Percentiles rank a stretch among this genome's conserved stretches.
Conservation (phyloP, 2,113 vertebrate species). For the Callochromis pleurospilus region DNA sequence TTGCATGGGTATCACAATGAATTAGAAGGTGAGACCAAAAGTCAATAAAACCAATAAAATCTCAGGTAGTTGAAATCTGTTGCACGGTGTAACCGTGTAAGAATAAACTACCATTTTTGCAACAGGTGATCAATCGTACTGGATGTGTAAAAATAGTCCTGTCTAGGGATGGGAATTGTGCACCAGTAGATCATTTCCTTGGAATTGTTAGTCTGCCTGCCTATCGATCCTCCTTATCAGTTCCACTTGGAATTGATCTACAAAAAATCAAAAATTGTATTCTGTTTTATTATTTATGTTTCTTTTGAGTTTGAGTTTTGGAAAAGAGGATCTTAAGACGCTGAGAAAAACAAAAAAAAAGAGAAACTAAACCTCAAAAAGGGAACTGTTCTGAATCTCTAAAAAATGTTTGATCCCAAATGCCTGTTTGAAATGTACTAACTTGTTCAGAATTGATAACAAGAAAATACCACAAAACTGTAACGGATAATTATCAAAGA, state of each 20-base stretch:
- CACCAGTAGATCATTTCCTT: not conserved
- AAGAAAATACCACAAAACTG: accelerated
- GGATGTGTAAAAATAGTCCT: too few relatives aligned
- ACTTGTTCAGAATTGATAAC: not conserved
- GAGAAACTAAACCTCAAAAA: not conserved
- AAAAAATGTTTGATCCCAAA: not conserved
- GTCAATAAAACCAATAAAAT: not conserved
- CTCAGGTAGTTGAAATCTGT: not conserved
- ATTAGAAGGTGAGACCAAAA: not conserved
- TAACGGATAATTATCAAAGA: accelerated
- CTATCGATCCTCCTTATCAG: not conserved
- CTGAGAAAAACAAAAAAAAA: not conserved
- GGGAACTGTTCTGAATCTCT: not conserved
- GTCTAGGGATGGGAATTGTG: not conserved
- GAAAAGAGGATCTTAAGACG: accelerated
- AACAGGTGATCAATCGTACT: too few relatives aligned
- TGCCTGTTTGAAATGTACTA: not conserved
- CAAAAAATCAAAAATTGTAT: accelerated
- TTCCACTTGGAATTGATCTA: accelerated
- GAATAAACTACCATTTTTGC: not conserved
- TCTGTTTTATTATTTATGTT: not conserved
- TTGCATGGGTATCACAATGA: not conserved
- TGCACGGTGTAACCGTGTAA: not conserved
- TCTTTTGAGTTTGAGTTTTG: not conserved
- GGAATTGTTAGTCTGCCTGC: not conserved